Conservation (phyloP, 1,140 invertebrate species). For the Zaprionus inermis region DNA sequence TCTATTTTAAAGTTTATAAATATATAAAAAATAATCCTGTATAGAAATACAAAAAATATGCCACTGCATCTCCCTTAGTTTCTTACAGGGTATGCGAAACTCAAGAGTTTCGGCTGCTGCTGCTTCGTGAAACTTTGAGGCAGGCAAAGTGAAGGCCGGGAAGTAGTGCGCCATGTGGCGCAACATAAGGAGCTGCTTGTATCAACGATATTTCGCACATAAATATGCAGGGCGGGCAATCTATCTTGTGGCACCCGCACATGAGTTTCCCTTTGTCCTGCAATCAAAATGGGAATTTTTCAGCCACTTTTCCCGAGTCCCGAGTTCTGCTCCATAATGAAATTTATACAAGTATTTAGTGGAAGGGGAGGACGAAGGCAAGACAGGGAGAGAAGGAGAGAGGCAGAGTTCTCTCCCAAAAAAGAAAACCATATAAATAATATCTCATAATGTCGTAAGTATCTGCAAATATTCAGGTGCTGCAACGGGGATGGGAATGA, state of each 20-base stretch:
- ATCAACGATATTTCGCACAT: constrained; percentile 77
- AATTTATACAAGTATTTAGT: constrained; percentile 64
- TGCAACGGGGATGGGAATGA: background rate
- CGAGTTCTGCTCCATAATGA: constrained; percentile 56
- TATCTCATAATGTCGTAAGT: constrained; percentile 80
- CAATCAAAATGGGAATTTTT: constrained; percentile 60
- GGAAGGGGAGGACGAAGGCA: background rate
- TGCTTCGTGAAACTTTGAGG: constrained; percentile 2
- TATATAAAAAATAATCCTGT: no score
- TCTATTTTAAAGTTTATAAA: no score
- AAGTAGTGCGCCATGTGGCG: constrained; percentile 46
- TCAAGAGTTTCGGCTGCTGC: background rate
- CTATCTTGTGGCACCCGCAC: constrained; percentile 77
- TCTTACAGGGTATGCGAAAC: background rate
- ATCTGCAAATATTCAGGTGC: constrained; percentile 53
- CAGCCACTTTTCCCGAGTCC: constrained; percentile 18
- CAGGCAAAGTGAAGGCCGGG: background rate
- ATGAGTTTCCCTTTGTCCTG: constrained; percentile 74
- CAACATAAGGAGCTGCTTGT: constrained; percentile 49
- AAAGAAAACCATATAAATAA: constrained; percentile 70
- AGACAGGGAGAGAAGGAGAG: constrained; percentile 23
- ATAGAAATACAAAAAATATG: no score
- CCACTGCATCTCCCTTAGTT: background rate
- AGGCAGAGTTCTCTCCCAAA: constrained; percentile 22
- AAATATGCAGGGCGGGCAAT: constrained; percentile 74